A percentile compares a stretch with the other conserved stretches of the same genome.
Conservation (phyloP, 1,140 invertebrate genomes). For the Nixonia krombeini region DNA sequence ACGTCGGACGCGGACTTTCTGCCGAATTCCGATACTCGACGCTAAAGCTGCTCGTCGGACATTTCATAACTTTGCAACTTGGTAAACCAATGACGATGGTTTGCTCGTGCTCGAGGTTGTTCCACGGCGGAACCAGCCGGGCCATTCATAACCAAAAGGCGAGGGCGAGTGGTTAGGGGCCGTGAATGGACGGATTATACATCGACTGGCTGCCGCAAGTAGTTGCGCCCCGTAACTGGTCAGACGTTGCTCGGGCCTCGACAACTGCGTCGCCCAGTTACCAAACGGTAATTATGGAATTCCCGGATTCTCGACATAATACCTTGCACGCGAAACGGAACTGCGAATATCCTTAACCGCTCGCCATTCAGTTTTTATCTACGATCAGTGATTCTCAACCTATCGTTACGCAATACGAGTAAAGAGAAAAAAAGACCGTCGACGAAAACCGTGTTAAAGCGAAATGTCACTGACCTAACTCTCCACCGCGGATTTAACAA, state of each 20-base stretch:
- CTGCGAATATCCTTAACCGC: too few relatives aligned
- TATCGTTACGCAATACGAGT: too few relatives aligned
- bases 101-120: not conserved
- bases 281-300: not conserved
- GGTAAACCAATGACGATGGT: not conserved
- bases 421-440: too few relatives aligned
- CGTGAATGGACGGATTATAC: not conserved
- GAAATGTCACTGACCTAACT: too few relatives aligned
- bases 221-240: not conserved
- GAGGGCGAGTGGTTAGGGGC: not conserved
- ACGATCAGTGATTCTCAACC: too few relatives aligned
- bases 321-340: too few relatives aligned
- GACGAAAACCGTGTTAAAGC: too few relatives aligned
- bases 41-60: conserved; percentile 1
- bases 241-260: not conserved
- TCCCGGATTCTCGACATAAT: too few relatives aligned
- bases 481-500: too few relatives aligned
- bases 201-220: not conserved
- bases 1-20: not conserved
- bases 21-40: not conserved
- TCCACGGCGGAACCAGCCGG: not conserved
- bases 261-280: not conserved
- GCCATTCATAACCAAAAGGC: not conserved
- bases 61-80: conserved; percentile 3
- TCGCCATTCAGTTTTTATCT: too few relatives aligned